Conservation (phyloP, 2,888 invertebrate species). For the Odontothrips loti region DNA sequence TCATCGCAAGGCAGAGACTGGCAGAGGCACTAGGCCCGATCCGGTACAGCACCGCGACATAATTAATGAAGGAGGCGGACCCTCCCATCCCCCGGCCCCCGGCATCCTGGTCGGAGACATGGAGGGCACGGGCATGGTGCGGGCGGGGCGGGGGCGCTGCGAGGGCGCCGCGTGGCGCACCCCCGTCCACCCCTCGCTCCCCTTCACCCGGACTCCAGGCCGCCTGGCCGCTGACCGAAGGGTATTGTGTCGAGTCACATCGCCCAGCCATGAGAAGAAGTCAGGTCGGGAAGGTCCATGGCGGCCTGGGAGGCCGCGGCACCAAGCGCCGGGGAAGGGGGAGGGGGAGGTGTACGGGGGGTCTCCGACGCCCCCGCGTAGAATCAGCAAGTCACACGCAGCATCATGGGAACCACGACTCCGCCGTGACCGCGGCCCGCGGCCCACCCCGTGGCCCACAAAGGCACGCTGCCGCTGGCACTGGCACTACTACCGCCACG, state of each 20-base stretch:
- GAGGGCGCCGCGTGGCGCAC: not conserved
- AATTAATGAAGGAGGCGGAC: slow-evolving; percentile 11
- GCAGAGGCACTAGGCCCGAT: not conserved
- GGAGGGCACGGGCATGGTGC: not conserved
- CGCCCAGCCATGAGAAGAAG: slow-evolving; percentile 14
- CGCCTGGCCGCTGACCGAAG: not conserved
- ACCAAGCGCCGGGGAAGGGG: not conserved
- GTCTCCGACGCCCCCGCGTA: too few species aligned
- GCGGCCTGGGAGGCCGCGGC: slow-evolving; percentile 7
- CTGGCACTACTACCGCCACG: too few species aligned
- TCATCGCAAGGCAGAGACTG: slow-evolving; percentile 8
- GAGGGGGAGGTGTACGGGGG: too few species aligned
- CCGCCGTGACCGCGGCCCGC: not conserved
- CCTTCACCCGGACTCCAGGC: not conserved
- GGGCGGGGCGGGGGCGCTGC: not conserved
- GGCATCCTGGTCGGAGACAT: not conserved
- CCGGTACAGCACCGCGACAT: slow-evolving; percentile 1
- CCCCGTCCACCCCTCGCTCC: not conserved
- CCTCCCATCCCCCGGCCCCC: not conserved
- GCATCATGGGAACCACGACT: slow-evolving; percentile 2
- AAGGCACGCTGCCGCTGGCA: too few species aligned
- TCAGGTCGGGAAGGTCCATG: slow-evolving; percentile 29
- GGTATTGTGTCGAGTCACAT: slow-evolving; percentile 8
- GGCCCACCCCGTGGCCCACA: too few species aligned
- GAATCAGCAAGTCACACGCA: slow-evolving; percentile 15